Evolutionary conservation across 2,797 vertebrate genomes (phyloP).

Genomic region (Sebastes itinus): DNA sequence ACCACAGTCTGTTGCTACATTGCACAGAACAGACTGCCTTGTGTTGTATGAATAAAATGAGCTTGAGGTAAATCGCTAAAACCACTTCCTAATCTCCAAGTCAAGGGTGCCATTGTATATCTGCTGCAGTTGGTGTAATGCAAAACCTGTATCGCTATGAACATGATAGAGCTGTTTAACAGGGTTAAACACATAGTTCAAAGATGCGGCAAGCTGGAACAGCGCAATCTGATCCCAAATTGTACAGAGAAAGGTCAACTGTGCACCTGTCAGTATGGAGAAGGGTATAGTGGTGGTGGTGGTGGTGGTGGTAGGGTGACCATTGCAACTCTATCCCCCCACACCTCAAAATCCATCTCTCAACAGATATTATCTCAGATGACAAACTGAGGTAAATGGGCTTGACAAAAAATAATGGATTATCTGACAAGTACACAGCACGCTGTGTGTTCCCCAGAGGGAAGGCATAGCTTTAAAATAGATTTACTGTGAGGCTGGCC

Average conservation of each 20-base stretch:
- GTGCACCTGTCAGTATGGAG: slow-evolving; percentile 72
- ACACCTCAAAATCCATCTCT: slow-evolving; percentile 38
- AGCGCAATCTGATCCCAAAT: slow-evolving; percentile 67
- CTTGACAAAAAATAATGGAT: slow-evolving; percentile 49
- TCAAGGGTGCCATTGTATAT: slow-evolving; percentile 61
- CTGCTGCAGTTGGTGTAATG: slow-evolving; percentile 63
- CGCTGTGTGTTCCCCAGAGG: slow-evolving; percentile 32
- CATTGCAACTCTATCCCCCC: slow-evolving; percentile 3
- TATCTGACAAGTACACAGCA: slow-evolving; percentile 33
- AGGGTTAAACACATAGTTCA: slow-evolving; percentile 61
- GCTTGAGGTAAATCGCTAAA: slow-evolving; percentile 49
- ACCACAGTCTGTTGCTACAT: slow-evolving; percentile 26
- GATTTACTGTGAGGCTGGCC: slow-evolving; percentile 21
- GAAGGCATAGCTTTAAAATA: slow-evolving; percentile 26
- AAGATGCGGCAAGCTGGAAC: slow-evolving; percentile 53
- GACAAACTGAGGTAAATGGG: slow-evolving; percentile 52
- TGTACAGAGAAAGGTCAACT: slow-evolving; percentile 65
- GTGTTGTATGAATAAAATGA: slow-evolving; percentile 37
- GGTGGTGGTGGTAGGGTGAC: slow-evolving; percentile 35
- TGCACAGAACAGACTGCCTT: slow-evolving; percentile 36
- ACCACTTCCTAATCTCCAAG: slow-evolving; percentile 51
- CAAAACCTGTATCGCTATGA: slow-evolving; percentile 47
- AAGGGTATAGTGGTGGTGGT: not conserved
- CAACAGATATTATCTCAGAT: slow-evolving; percentile 58
- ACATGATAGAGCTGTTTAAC: slow-evolving; percentile 51